Evolutionary conservation across 2,888 invertebrate species (phyloP).

Genomic region (Plagiodera versicolora): DNA sequence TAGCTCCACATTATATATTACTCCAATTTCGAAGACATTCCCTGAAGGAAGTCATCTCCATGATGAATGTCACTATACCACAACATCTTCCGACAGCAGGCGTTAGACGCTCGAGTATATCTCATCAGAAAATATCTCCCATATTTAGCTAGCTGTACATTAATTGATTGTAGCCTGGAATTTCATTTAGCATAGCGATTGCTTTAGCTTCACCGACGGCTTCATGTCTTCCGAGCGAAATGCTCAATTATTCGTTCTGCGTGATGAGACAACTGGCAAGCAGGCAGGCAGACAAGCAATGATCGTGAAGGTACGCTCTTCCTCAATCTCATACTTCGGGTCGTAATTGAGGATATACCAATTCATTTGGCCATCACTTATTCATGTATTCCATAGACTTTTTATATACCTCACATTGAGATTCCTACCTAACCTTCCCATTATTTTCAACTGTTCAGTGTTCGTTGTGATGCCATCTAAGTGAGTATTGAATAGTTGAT

Average conservation of each 20-base stretch:
- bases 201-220: constrained; percentile 10
- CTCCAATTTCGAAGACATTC: constrained; percentile 1
- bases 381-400: constrained; percentile 2
- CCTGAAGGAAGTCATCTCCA: constrained; percentile 1
- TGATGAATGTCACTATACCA: constrained; percentile 7
- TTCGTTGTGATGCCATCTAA: no score
- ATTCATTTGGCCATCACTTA: constrained; percentile 6
- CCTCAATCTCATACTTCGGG: neutral
- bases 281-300: constrained; percentile 4
- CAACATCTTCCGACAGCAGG: constrained; percentile 10
- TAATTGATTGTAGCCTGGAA: constrained; percentile 12
- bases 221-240: constrained; percentile 6
- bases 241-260: constrained; percentile 12
- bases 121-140: constrained; percentile 10
- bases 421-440: no score
- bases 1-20: no score
- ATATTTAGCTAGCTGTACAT: constrained; percentile 12
- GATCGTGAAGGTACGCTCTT: constrained; percentile 7
- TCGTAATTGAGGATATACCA: neutral
- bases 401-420: neutral
- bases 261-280: constrained; percentile 5
- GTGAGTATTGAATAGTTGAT: no score
- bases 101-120: no score
- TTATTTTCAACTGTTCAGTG: no score
- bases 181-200: constrained; percentile 13